Evolutionary conservation across 2,888 invertebrate species (phyloP).

Genomic region (Scrobipalpa atriplicella): DNA sequence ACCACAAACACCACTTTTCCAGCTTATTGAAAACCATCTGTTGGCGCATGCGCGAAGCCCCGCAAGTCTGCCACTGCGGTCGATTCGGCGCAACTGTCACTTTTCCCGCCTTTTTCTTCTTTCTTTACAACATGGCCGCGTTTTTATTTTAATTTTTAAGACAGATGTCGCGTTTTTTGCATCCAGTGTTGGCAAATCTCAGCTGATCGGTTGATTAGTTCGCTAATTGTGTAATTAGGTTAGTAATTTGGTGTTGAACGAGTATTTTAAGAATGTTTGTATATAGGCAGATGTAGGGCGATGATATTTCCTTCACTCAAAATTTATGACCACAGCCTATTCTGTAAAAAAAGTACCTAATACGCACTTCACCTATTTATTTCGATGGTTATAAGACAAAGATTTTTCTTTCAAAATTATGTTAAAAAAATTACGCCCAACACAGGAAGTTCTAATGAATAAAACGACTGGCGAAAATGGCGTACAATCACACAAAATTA

Average conservation of each 20-base stretch:
- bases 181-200: conserved; percentile 53
- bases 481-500: conserved; percentile 52
- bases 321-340: neutral
- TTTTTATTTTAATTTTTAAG: conserved; percentile 19
- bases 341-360: neutral
- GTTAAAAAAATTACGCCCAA: too few relatives aligned
- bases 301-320: neutral
- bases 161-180: conserved; percentile 61
- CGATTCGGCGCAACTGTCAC: conserved; percentile 70
- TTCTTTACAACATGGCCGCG: neutral
- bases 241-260: conserved; percentile 49
- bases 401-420: too few relatives aligned
- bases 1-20: conserved; percentile 17
- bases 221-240: conserved; percentile 54
- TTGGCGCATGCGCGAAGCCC: conserved; percentile 61
- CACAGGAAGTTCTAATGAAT: conserved; percentile 71
- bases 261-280: conserved; percentile 52
- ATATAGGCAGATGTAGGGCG: neutral
- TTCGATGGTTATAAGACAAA: too few relatives aligned
- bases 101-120: conserved; percentile 54
- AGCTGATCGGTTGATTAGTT: conserved; percentile 53
- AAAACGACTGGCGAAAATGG: conserved; percentile 46
- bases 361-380: too few relatives aligned
- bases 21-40: conserved; percentile 56
- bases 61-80: conserved; percentile 51